phyloP scores from a whole-genome alignment of 2,113 vertebrate species.

The Vombatus ursinus region DNA sequence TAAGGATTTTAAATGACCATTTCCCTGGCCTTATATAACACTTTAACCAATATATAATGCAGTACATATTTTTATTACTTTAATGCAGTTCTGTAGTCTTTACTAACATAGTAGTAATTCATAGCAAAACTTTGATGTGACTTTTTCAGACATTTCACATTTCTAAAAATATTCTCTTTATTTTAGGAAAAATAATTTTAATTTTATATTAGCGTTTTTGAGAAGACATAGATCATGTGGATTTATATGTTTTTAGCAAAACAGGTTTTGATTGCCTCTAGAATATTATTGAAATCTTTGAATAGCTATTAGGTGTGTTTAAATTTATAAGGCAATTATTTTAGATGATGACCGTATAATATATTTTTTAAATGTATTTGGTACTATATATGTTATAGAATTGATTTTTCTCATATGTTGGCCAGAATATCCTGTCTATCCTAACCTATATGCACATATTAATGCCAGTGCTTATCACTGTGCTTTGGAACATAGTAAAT shows the following conservation, averaged over 20 bases:
- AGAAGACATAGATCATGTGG: background rate
- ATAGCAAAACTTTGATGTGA: background rate
- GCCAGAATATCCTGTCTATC: background rate
- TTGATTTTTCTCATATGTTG: background rate
- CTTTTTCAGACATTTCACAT: background rate
- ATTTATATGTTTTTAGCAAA: background rate
- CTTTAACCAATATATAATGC: background rate
- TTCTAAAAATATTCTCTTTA: background rate
- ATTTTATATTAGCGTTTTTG: background rate
- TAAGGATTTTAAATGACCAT: background rate
- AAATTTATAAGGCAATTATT: background rate
- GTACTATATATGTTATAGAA: background rate
- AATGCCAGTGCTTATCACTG: background rate
- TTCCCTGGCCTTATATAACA: no score
- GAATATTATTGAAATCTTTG: background rate
- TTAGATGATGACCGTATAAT: background rate
- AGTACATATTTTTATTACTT: background rate
- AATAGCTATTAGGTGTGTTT: accelerated
- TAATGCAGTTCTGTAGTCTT: background rate
- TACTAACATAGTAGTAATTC: background rate
- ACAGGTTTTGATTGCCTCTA: background rate
- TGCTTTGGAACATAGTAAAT: background rate
- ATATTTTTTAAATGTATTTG: background rate
- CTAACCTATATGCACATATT: background rate
- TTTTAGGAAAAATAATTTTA: background rate